These are phyloP conservation scores for Hylaeus volcanicus DNA, from an alignment of 1,140 invertebrate genomes.

Conservation along the genomic window DNA sequence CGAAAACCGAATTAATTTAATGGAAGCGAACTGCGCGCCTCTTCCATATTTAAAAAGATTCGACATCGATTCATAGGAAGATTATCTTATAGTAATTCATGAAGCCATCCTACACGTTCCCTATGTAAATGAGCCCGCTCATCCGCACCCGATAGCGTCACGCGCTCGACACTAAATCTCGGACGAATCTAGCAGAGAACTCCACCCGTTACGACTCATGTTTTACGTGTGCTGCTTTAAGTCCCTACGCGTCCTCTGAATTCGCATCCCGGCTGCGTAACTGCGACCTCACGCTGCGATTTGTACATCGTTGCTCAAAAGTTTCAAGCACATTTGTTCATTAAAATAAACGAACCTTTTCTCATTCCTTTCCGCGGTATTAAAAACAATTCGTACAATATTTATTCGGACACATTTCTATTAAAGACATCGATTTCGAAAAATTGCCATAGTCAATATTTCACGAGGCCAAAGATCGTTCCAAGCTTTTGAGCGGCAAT, in stretches of 20 bases:
- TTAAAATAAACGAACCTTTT: too few species aligned
- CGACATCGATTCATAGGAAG: not conserved
- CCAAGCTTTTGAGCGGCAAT: not conserved
- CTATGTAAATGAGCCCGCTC: not conserved
- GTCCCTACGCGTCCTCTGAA: not conserved
- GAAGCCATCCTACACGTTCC: not conserved
- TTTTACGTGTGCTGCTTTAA: constrained; percentile 17
- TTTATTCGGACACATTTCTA: too few species aligned
- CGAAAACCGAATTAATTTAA: too few species aligned
- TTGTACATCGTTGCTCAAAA: not conserved
- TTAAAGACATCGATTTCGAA: too few species aligned
- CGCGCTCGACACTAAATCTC: not conserved
- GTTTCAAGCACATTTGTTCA: too few species aligned
- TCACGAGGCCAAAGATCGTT: too few species aligned
- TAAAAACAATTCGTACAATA: too few species aligned
- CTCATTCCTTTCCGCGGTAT: too few species aligned
- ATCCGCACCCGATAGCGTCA: not conserved
- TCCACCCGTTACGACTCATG: not conserved
- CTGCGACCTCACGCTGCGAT: not conserved
- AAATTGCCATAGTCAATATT: too few species aligned
- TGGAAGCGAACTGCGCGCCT: too few species aligned
- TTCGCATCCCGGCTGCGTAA: constrained; percentile 2
- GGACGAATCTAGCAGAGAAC: not conserved
- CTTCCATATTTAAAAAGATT: not conserved
- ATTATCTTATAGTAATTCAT: not conserved